Base-by-base conservation (phyloP, 2,797 vertebrate species). In the Eidolon dupreanum region DNA sequence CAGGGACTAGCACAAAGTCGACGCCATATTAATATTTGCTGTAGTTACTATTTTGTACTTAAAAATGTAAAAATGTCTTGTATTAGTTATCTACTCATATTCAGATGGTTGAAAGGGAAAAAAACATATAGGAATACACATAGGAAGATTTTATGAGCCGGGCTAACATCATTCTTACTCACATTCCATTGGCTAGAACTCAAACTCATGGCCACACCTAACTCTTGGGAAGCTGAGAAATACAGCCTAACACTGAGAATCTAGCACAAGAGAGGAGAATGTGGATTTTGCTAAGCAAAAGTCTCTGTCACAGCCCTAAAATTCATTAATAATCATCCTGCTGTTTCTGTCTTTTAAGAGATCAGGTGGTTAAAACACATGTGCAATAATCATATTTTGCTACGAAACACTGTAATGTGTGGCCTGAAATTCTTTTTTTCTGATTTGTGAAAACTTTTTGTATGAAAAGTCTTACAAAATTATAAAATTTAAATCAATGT, bases 381-480 rank as follows among this genome's bases (percentile, higher is more conserved):
- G 38, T 70, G 46, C 15, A 88, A 0, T 75, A 38, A 83, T 87
- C 82, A 31, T 89, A 24, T 92, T 77, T 90, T 95, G 22, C 24
- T 94, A 31, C 43, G 71, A 43, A 71, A 66, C 93, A 94, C 65
- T 79, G 24, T 17, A 75, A n/a, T 66, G 20, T 92, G 53, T 79
- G 33, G 17, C 75, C 71, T 89, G 22, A 36, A 15, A 49, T 16
- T 33, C 8, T 74, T 65, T 53, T 68, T 93, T 88, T 75, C 63
- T 79, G 31, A 53, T 86, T 65, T 71, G 28, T 59, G 55, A 89
- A 94, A 65, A 28, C 22, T 28, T 91, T 90, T 82, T 89, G 6
- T 55, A 65, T 89, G 49, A 51, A 85, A 94, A 88, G 70, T 92
- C 79, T 93, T 78, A 84, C 6, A 89, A 87, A 96, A 83, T 88